phyloP scores from a whole-genome alignment of 2,797 vertebrate genomes.

The Mustela erminea region DNA sequence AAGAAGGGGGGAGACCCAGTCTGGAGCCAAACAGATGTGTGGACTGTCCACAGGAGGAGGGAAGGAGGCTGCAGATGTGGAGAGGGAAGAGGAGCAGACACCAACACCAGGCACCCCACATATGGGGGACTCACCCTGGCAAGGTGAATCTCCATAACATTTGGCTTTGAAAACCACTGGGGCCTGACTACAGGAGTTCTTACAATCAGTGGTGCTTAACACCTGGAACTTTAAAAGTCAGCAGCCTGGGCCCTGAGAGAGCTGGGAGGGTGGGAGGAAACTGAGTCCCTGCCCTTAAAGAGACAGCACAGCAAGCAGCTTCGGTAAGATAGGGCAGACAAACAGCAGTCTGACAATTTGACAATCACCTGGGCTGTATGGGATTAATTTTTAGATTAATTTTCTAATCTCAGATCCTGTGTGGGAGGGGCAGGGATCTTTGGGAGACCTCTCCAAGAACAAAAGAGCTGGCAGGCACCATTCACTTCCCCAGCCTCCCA shows the following conservation, averaged over 20 bases:
- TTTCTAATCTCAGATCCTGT: background rate
- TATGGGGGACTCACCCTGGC: background rate
- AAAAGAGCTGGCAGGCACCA: background rate
- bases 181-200: background rate
- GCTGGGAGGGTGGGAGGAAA: background rate
- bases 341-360: background rate
- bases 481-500: background rate
- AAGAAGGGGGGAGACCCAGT: background rate
- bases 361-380: background rate
- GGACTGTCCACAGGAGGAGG: background rate
- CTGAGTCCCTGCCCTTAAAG: background rate
- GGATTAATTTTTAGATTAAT: background rate
- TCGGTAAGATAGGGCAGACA: background rate
- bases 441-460: background rate
- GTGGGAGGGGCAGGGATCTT: background rate
- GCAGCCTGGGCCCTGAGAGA: background rate
- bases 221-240: background rate
- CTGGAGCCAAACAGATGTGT: background rate
- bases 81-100: background rate
- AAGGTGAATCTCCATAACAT: background rate
- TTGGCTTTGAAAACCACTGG: background rate
- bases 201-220: background rate
- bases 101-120: background rate
- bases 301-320: background rate
- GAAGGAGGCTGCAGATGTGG: background rate